Evolutionary conservation across 2,888 invertebrate genomes (phyloP), one percentile per base, ranked within the genome.

Genomic region (Lithosia quadra): DNA sequence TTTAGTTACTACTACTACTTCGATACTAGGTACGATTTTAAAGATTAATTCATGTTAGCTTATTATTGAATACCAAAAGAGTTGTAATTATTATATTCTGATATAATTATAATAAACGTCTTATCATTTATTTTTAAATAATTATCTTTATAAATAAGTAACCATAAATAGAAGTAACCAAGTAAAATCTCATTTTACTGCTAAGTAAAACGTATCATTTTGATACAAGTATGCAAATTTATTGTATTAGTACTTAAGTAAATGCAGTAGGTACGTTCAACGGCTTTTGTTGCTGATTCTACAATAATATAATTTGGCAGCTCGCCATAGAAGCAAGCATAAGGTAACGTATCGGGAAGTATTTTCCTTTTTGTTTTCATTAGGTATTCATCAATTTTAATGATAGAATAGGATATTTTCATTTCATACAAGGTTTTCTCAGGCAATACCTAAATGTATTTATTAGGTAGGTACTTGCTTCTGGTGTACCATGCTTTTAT

Each of bases 311-410:
- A 71, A 49, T 77, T 78, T 80, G 80, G 79, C 80, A 69, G 56
- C 53, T 36, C 67, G 77, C 78, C 79, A 79, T 61, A 34, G 69
- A 72, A 60, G 70, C 73, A 72, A 70, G 73, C 73, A 71, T 43
- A 59, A 18, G 39, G 62, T 78, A 75, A 73, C 73, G 71, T 75
- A 79, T 77, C 71, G 75, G 57, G 68, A 73, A 73, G 68, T 66
- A 43, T 73, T 77, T 77, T 79, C 36, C 36, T 15, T 60, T 36
- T 21, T 72, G 77, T 76, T 77, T 79, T 70, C 70, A 77, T 78
- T 79, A 78, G 72, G 77, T 76, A 75, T 79, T 70, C 70, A 77
- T 78, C 77, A 78, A 75, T 71, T 72, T 78, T 71, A 39, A n/a
- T n/a, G n/a, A n/a, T n/a, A n/a, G n/a, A n/a, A n/a, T n/a, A n/a